These are phyloP conservation scores for Pocillopora grandis DNA, from an alignment of 92 coral and sea anemone species.

Conservation along the genomic window DNA sequence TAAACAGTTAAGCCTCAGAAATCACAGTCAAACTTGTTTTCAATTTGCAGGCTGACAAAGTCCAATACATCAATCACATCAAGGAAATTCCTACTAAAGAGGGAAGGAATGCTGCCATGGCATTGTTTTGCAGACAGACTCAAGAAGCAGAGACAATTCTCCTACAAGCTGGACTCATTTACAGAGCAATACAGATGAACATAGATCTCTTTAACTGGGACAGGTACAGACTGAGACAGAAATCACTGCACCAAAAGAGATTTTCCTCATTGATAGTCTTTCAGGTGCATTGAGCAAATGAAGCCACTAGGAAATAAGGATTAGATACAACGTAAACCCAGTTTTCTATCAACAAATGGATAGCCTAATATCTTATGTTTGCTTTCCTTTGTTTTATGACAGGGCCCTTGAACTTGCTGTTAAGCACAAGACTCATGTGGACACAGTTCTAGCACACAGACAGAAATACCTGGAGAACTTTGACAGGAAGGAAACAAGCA, in stretches of 20 bases:
- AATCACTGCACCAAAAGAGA: too few species aligned
- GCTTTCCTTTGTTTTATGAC: neutral
- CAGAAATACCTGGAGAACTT: conserved; percentile 91
- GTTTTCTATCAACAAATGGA: too few species aligned
- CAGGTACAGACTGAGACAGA: conserved; percentile 50
- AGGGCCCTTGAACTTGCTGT: conserved; percentile 98
- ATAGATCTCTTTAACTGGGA: conserved; percentile 99
- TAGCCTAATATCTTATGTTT: too few species aligned
- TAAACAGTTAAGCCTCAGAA: neutral
- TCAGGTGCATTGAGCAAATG: too few species aligned
- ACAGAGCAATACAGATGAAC: conserved; percentile 95
- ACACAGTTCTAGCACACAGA: conserved; percentile 93
- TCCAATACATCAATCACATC: conserved; percentile 95
- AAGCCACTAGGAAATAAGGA: too few species aligned
- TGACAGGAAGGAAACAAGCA: conserved; percentile 81
- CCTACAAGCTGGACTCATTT: conserved; percentile 88
- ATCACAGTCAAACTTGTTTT: neutral
- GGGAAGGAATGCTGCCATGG: conserved; percentile 99
- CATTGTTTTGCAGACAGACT: conserved; percentile 89
- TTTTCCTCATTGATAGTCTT: too few species aligned
- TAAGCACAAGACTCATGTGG: conserved; percentile 98
- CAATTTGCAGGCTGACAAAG: conserved; percentile 86
- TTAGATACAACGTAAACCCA: too few species aligned
- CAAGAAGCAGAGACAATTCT: conserved; percentile 93
- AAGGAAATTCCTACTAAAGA: conserved; percentile 98